phyloP scores from a whole-genome alignment of 2,888 invertebrate species.

The Eurois occulta region DNA sequence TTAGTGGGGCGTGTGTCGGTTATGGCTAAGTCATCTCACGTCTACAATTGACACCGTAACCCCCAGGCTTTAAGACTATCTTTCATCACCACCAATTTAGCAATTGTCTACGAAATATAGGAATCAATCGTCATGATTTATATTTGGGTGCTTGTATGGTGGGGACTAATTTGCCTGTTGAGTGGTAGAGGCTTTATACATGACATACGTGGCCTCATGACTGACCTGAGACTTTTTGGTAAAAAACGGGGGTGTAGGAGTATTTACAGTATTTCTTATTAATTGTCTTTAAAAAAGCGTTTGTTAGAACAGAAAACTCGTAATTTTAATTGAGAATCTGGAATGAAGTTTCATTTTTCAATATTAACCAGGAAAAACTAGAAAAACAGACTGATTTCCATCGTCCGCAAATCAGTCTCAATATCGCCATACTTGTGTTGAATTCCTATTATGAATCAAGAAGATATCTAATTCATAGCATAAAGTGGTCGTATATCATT shows the following conservation, averaged over 20 bases:
- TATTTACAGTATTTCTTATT: not conserved
- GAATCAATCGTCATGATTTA: conserved; percentile 69
- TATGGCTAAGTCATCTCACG: conserved; percentile 78
- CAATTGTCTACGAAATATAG: conserved; percentile 62
- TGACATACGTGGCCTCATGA: not conserved
- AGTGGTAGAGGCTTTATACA: not conserved
- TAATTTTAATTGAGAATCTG: not conserved
- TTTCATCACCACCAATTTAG: conserved; percentile 73
- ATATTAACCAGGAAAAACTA: not conserved
- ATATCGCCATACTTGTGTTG: conserved; percentile 7
- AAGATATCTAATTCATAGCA: conserved; percentile 54
- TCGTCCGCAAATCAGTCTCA: not conserved
- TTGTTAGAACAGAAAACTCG: not conserved
- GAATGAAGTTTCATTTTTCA: not conserved
- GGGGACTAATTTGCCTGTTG: conserved; percentile 37
- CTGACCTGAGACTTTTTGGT: no score
- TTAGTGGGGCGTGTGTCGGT: conserved; percentile 75
- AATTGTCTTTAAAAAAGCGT: not conserved
- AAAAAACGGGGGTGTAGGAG: not conserved
- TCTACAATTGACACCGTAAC: conserved; percentile 86
- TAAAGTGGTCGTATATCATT: conserved; percentile 46
- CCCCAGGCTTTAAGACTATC: conserved; percentile 81
- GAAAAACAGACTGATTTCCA: not conserved
- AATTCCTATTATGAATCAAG: conserved; percentile 44
- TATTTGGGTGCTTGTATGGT: conserved; percentile 48